phyloP scores from a whole-genome alignment of 2,888 invertebrate species.

The Physocephala rufipes region DNA sequence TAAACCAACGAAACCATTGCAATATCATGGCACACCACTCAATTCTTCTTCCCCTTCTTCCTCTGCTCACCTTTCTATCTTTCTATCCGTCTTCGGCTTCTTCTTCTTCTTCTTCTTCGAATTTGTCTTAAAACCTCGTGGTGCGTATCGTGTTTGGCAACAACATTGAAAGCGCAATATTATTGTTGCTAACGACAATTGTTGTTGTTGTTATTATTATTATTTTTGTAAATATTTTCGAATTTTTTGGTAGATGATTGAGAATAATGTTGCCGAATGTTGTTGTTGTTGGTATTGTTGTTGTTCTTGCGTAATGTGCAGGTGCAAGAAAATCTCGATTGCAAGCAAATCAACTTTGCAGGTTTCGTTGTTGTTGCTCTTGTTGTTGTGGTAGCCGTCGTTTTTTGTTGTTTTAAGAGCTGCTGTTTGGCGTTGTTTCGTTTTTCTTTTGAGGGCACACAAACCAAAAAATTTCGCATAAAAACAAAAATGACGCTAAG shows the following conservation, averaged over 20 bases:
- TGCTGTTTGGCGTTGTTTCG: neutral
- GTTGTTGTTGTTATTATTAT: too few relatives aligned
- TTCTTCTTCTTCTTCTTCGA: too few relatives aligned
- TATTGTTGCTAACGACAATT: too few relatives aligned
- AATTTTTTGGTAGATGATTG: neutral
- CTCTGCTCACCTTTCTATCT: neutral
- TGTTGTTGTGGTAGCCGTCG: neutral
- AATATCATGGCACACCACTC: neutral
- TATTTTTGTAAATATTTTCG: too few relatives aligned
- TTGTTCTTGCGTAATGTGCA: neutral
- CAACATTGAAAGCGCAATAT: too few relatives aligned
- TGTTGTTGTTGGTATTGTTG: neutral
- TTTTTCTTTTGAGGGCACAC: neutral
- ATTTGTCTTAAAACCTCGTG: too few relatives aligned
- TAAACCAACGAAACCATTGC: slow-evolving; percentile 8
- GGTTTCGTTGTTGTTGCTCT: neutral
- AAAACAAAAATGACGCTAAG: neutral
- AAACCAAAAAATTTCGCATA: neutral
- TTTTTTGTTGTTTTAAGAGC: too few relatives aligned
- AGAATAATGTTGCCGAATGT: neutral
- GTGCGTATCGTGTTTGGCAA: too few relatives aligned
- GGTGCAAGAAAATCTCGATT: neutral
- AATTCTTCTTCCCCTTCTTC: slow-evolving; percentile 7
- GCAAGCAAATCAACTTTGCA: too few relatives aligned
- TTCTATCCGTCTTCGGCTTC: too few relatives aligned